Conservation (phyloP, 2,797 vertebrate species). For the Eidolon dupreanum region DNA sequence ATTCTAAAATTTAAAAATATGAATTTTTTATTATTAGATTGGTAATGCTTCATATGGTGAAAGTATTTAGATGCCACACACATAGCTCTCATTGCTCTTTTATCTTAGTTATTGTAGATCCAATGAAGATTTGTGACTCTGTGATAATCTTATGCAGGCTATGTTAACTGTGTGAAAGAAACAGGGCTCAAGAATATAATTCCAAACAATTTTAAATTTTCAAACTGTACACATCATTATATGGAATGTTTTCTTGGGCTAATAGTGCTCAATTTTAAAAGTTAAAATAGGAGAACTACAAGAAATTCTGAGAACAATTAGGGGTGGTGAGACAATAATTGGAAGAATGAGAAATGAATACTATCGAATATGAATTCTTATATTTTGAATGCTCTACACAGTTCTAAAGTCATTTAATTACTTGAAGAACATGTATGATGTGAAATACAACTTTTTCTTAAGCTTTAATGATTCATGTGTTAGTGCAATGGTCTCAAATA, state of each 20-base stretch:
- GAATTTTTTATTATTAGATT: not conserved
- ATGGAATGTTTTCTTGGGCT: not conserved
- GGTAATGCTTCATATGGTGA: not conserved
- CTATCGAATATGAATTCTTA: not conserved
- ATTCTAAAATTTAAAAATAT: not conserved
- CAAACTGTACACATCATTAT: not conserved
- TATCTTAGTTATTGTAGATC: not conserved
- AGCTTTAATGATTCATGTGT: not conserved
- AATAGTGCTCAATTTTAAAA: not conserved
- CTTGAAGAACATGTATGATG: not conserved
- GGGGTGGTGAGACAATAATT: not conserved
- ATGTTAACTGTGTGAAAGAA: not conserved
- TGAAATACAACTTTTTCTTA: not conserved
- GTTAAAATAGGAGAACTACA: not conserved
- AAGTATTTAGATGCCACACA: not conserved
- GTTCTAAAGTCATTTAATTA: not conserved
- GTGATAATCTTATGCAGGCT: not conserved
- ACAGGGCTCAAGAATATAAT: not conserved
- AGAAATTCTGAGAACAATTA: not conserved
- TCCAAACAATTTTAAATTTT: not conserved
- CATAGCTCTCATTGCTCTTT: not conserved
- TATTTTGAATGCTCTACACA: not conserved
- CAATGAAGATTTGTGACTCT: not conserved
- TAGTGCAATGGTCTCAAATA: not conserved
- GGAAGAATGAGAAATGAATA: not conserved